These are phyloP conservation scores for Vanessa cardui DNA, from an alignment of 2,888 invertebrate genomes.

Conservation along the genomic window DNA sequence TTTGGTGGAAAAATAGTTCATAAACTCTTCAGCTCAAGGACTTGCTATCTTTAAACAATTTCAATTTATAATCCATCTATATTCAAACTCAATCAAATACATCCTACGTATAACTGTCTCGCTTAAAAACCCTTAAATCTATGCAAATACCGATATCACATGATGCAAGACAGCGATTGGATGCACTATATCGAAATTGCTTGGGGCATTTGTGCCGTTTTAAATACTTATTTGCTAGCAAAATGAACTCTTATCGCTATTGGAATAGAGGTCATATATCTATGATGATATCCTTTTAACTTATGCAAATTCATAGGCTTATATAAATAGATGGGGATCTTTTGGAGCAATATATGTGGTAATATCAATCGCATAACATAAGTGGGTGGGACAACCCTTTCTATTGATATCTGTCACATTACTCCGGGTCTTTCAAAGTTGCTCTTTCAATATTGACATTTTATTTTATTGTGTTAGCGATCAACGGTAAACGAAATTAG, in stretches of 20 bases:
- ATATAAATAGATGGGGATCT: slow-evolving; percentile 55
- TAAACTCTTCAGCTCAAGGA: too few species aligned
- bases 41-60: too few species aligned
- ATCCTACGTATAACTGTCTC: not conserved
- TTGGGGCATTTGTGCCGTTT: slow-evolving; percentile 38
- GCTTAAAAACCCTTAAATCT: slow-evolving; percentile 36
- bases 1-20: too few species aligned
- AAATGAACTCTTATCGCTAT: slow-evolving; percentile 47
- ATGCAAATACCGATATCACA: slow-evolving; percentile 40
- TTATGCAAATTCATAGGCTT: slow-evolving; percentile 49
- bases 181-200: slow-evolving; percentile 42
- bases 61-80: too few species aligned
- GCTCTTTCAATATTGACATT: slow-evolving; percentile 10
- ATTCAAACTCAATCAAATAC: too few species aligned
- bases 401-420: slow-evolving; percentile 65
- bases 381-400: slow-evolving; percentile 63
- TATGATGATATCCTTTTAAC: slow-evolving; percentile 39
- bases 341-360: slow-evolving; percentile 69
- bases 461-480: slow-evolving; percentile 14
- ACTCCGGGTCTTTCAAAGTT: not conserved
- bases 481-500: slow-evolving; percentile 1
- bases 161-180: slow-evolving; percentile 43
- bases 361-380: slow-evolving; percentile 71
- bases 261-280: slow-evolving; percentile 45
- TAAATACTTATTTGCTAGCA: slow-evolving; percentile 23